Percentiles rank a stretch among this genome's conserved stretches.
Evolutionary conservation across 2,113 vertebrate species (phyloP).

Genomic region (Salminus brasiliensis): DNA sequence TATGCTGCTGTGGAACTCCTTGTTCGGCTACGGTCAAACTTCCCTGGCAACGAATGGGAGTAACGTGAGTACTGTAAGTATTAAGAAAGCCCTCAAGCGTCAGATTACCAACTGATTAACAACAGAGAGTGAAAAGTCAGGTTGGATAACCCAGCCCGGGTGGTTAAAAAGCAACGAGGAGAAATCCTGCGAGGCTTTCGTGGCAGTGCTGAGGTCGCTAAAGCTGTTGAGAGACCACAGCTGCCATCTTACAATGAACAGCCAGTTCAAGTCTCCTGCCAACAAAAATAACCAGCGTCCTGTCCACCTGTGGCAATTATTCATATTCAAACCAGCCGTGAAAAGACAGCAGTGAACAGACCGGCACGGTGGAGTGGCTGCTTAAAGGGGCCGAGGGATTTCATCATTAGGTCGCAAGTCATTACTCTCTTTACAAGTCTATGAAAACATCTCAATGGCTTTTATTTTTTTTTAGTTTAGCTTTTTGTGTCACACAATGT

Average conservation of each 20-base stretch:
- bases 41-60: too few species aligned
- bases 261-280: constrained; percentile 46
- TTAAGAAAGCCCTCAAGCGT: neutral
- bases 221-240: constrained; percentile 38
- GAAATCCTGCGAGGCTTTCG: constrained; percentile 23
- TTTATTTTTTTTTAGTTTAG: constrained; percentile 31
- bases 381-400: constrained; percentile 27
- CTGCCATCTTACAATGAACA: constrained; percentile 51
- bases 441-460: constrained; percentile 18
- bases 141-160: neutral
- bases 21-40: too few species aligned
- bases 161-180: constrained; percentile 15
- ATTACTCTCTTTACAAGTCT: constrained; percentile 14
- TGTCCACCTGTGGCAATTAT: constrained; percentile 57
- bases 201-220: constrained; percentile 20
- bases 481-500: constrained; percentile 12
- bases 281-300: constrained; percentile 53
- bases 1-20: too few species aligned
- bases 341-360: constrained; percentile 43
- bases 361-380: constrained; percentile 28
- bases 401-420: constrained; percentile 20
- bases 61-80: neutral
- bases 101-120: constrained; percentile 33
- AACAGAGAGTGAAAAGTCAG: constrained; percentile 14
- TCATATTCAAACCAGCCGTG: constrained; percentile 43